phyloP scores from a whole-genome alignment of 2,113 vertebrate species.

The Psittacula cyanocephala region DNA sequence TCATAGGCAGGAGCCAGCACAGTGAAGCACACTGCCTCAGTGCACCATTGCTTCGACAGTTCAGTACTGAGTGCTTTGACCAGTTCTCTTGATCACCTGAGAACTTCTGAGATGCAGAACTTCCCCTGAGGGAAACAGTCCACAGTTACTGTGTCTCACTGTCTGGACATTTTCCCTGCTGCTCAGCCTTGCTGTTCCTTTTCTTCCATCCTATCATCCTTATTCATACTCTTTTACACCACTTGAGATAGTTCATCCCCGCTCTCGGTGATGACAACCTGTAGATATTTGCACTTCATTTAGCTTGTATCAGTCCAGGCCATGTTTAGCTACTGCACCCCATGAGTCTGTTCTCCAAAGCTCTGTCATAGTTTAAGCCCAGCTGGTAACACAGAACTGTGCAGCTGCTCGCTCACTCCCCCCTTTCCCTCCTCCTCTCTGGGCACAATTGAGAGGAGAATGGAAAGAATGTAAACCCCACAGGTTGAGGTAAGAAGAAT shows the following conservation, averaged over 20 bases:
- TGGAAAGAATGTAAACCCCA: neutral
- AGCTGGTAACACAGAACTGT: neutral
- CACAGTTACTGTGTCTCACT: neutral
- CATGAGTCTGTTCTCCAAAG: neutral
- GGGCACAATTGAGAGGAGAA: neutral
- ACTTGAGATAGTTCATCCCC: neutral
- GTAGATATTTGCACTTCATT: conserved; percentile 21
- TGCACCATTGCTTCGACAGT: neutral
- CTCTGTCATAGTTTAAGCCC: neutral
- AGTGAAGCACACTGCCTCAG: neutral
- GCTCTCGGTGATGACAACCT: neutral
- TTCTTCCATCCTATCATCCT: neutral
- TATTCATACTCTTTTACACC: neutral
- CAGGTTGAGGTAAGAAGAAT: neutral
- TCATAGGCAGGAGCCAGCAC: neutral
- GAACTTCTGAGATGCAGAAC: neutral
- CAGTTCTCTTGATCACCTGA: neutral
- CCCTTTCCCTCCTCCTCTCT: neutral
- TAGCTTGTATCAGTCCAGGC: neutral
- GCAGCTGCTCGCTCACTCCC: neutral
- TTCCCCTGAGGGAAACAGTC: neutral
- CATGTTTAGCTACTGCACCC: neutral
- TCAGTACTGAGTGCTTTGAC: neutral
- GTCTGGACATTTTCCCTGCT: neutral
- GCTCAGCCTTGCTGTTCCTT: neutral